Evolutionary conservation across 1,140 invertebrate genomes (phyloP).

Genomic region (Sogatella furcifera): DNA sequence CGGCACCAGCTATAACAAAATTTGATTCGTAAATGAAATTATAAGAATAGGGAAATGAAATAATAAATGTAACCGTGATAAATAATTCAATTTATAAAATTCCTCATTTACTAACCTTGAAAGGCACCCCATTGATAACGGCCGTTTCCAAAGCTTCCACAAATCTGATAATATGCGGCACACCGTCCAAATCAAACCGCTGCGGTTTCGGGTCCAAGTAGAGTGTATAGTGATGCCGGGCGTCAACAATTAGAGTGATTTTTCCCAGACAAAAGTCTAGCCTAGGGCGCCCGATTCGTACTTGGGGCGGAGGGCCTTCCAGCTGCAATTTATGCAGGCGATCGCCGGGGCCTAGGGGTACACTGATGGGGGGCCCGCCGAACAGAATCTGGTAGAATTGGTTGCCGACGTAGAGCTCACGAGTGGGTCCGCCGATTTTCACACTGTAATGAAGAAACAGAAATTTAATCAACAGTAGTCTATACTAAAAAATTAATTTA

Average conservation of each 20-base stretch:
- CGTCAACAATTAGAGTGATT: slow-evolving; percentile 73
- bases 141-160: slow-evolving; percentile 62
- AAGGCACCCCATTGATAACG: slow-evolving; percentile 71
- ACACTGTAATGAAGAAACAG: slow-evolving; percentile 50
- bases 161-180: slow-evolving; percentile 66
- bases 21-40: too few relatives aligned
- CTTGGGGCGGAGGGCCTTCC: slow-evolving; percentile 77
- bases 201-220: slow-evolving; percentile 81
- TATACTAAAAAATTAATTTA: too few relatives aligned
- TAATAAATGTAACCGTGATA: too few relatives aligned
- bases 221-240: slow-evolving; percentile 60
- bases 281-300: slow-evolving; percentile 57
- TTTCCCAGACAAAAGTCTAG: slow-evolving; percentile 71
- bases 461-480: too few relatives aligned
- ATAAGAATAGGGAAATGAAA: too few relatives aligned
- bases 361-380: slow-evolving; percentile 72
- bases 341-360: slow-evolving; percentile 74
- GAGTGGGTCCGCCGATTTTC: slow-evolving; percentile 79
- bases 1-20: too few relatives aligned
- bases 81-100: too few relatives aligned
- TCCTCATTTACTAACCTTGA: slow-evolving; percentile 41
- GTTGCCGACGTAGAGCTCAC: slow-evolving; percentile 83
- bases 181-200: slow-evolving; percentile 61
- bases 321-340: slow-evolving; percentile 63
- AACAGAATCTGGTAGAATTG: slow-evolving; percentile 82